Percentiles rank a stretch among this genome's conserved stretches.
phyloP scores from a whole-genome alignment of 2,113 vertebrate species.

The Probosciger aterrimus region DNA sequence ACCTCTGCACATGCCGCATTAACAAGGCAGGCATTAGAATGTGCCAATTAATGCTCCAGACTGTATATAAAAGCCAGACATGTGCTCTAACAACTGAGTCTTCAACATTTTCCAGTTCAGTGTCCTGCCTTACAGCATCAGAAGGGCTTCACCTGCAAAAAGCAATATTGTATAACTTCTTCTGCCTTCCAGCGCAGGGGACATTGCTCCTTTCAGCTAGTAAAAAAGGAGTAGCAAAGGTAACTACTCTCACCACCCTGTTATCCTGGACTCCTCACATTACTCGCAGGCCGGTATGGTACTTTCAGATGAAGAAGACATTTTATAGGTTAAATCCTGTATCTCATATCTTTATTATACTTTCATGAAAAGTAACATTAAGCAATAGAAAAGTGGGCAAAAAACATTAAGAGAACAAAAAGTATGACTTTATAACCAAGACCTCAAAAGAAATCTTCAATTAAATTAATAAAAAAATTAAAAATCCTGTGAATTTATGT shows the following conservation, averaged over 20 bases:
- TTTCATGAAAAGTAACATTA: neutral
- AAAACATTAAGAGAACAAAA: neutral
- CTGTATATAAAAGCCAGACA: neutral
- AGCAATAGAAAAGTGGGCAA: neutral
- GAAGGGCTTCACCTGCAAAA: neutral
- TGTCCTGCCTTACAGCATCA: neutral
- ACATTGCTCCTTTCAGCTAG: neutral
- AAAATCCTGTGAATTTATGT: neutral
- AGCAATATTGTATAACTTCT: fast-evolving
- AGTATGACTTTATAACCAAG: neutral
- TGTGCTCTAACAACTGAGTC: neutral
- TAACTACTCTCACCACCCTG: neutral
- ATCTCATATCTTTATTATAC: neutral
- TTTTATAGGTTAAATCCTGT: neutral
- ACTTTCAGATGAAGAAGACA: neutral
- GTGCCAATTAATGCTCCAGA: neutral
- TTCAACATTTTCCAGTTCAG: neutral
- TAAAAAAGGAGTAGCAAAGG: neutral
- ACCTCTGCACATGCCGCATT: neutral
- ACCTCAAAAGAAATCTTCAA: neutral
- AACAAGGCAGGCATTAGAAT: neutral
- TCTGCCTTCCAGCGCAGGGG: neutral
- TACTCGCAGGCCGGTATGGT: fast-evolving
- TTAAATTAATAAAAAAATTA: neutral
- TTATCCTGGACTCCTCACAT: fast-evolving